Conservation (phyloP, 2,888 invertebrate genomes). For the Ochropleura plecta region DNA sequence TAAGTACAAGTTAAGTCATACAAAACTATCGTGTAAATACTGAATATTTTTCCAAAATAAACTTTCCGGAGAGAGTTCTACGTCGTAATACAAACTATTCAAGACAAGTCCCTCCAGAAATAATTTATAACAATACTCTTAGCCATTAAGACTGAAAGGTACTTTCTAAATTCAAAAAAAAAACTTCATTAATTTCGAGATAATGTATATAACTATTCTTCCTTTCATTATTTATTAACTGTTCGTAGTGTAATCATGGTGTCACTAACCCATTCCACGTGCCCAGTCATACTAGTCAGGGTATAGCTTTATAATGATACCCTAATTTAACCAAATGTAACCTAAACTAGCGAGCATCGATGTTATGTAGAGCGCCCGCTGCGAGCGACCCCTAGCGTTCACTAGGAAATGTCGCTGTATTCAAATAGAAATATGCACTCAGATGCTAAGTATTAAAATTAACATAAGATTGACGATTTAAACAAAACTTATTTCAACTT, state of each 20-base stretch:
- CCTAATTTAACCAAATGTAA: constrained; percentile 74
- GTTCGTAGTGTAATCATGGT: constrained; percentile 74
- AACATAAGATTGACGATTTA: constrained; percentile 77
- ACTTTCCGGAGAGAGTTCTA: constrained; percentile 80
- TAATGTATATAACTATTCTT: constrained; percentile 62
- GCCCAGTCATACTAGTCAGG: constrained; percentile 87
- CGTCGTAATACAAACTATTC: constrained; percentile 81
- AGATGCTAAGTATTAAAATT: constrained; percentile 78
- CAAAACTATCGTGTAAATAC: constrained; percentile 76
- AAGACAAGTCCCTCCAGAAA: constrained; percentile 88
- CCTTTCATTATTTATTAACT: constrained; percentile 67
- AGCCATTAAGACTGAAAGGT: constrained; percentile 89
- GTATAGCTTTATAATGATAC: constrained; percentile 80
- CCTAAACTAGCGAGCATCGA: constrained; percentile 68
- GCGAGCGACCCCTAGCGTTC: constrained; percentile 66
- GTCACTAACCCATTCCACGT: constrained; percentile 86
- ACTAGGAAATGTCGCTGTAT: constrained; percentile 74
- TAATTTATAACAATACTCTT: constrained; percentile 86
- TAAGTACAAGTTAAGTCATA: constrained; percentile 74
- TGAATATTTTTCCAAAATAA: constrained; percentile 83
- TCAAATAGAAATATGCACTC: constrained; percentile 76
- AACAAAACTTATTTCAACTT: constrained; percentile 83
- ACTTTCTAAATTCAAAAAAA: constrained; percentile 77
- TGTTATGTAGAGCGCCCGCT: constrained; percentile 62
- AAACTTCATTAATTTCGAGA: constrained; percentile 68